These are phyloP conservation scores for Haplochromis vanheusdeni DNA, from an alignment of 2,113 vertebrate genomes.

Conservation along the genomic window DNA sequence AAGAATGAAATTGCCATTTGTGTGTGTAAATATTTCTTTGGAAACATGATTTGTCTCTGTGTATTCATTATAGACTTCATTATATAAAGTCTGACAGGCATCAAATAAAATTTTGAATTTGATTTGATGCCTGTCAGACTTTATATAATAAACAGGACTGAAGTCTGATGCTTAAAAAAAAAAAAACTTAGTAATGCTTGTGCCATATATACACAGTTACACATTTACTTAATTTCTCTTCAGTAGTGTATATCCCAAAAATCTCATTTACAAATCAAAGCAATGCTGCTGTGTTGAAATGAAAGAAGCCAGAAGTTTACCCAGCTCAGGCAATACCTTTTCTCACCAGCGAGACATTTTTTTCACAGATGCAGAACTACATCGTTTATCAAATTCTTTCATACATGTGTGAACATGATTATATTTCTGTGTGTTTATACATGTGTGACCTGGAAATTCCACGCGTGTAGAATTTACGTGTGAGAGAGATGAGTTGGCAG, in stretches of 20 bases:
- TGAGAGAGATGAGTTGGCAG: slow-evolving; percentile 65
- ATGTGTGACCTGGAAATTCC: neutral
- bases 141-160: neutral
- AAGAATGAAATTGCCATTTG: neutral
- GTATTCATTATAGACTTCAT: no score
- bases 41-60: neutral
- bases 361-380: neutral
- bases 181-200: neutral
- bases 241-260: neutral
- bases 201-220: neutral
- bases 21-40: neutral
- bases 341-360: neutral
- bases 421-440: neutral
- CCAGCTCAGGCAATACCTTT: neutral
- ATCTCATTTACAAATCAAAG: neutral
- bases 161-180: neutral
- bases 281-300: neutral
- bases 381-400: neutral
- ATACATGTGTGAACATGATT: neutral
- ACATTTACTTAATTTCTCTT: neutral
- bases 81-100: no score
- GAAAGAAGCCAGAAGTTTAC: neutral
- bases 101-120: no score
- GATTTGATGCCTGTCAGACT: neutral
- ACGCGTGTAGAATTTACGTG: slow-evolving; percentile 53